Conservation (phyloP, 2,797 vertebrate species). For the Pseudocheirus occidentalis region DNA sequence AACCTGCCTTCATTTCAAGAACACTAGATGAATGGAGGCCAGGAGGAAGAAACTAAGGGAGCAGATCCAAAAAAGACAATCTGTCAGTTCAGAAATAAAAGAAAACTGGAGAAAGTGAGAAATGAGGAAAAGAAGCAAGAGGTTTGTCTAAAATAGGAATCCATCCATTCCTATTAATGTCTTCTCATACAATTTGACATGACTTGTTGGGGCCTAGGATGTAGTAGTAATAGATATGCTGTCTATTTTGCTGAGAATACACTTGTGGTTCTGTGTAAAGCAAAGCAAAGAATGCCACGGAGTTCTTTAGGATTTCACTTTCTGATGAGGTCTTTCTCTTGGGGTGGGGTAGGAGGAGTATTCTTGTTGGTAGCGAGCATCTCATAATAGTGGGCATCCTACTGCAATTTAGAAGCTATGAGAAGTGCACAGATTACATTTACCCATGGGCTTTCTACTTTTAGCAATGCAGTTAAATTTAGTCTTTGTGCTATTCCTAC, state of each 20-base stretch:
- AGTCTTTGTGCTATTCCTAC: not conserved
- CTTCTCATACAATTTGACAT: too few species aligned
- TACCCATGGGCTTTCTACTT: not conserved
- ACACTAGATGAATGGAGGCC: not conserved
- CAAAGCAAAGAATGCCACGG: not conserved
- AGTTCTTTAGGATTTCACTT: not conserved
- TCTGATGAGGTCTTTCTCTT: not conserved
- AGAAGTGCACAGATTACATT: not conserved
- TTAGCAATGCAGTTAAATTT: not conserved
- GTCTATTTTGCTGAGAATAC: not conserved
- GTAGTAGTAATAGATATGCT: not conserved
- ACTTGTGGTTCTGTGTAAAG: not conserved
- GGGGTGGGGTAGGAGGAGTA: not conserved
- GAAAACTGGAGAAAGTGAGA: not conserved
- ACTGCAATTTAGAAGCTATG: not conserved
- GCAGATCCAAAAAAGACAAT: not conserved
- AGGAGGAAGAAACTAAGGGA: not conserved
- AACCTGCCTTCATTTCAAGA: not conserved
- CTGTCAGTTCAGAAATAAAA: not conserved
- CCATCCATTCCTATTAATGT: not conserved
- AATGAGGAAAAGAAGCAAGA: not conserved
- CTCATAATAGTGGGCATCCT: not conserved
- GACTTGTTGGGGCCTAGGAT: not conserved
- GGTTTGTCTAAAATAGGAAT: not conserved
- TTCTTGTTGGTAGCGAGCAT: not conserved